phyloP scores from a whole-genome alignment of 2,797 vertebrate species.

The Euthynnus affinis region DNA sequence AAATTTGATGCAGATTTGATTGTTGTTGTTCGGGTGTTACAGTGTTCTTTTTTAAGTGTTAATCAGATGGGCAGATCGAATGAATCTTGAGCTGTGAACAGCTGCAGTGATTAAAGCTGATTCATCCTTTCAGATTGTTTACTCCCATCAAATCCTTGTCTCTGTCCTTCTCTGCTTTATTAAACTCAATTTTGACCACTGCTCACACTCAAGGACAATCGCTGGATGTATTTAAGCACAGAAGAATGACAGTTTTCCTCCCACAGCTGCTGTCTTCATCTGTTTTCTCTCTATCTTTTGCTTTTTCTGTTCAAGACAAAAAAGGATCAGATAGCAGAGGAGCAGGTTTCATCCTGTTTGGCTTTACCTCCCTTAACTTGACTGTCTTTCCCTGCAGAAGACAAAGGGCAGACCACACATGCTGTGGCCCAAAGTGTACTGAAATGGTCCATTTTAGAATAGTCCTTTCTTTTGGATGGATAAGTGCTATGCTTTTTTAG shows the following conservation, averaged over 20 bases:
- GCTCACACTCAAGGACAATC: background rate
- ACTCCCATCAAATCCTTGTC: background rate
- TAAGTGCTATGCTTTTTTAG: background rate
- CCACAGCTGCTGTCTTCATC: background rate
- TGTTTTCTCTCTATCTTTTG: background rate
- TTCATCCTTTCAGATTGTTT: constrained; percentile 16
- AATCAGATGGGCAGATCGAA: background rate
- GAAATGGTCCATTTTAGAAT: constrained; percentile 17
- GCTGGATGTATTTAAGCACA: background rate
- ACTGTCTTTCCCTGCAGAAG: constrained; percentile 51
- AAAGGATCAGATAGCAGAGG: constrained; percentile 51
- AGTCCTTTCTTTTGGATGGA: constrained; percentile 18
- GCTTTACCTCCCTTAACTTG: constrained; percentile 33
- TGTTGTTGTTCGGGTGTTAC: background rate
- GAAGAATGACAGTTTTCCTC: background rate
- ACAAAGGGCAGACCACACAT: constrained; percentile 70
- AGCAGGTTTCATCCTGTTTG: constrained; percentile 67
- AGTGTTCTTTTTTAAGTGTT: background rate
- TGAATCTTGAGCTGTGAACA: background rate
- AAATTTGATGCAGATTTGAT: background rate
- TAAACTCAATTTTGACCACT: constrained; percentile 12
- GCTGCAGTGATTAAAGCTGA: constrained; percentile 2
- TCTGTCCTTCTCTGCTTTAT: background rate
- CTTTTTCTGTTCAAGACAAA: constrained; percentile 14
- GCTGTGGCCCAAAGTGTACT: constrained; percentile 20